Conservation (phyloP, 1,140 invertebrate species). For the Procambarus virginalis region DNA sequence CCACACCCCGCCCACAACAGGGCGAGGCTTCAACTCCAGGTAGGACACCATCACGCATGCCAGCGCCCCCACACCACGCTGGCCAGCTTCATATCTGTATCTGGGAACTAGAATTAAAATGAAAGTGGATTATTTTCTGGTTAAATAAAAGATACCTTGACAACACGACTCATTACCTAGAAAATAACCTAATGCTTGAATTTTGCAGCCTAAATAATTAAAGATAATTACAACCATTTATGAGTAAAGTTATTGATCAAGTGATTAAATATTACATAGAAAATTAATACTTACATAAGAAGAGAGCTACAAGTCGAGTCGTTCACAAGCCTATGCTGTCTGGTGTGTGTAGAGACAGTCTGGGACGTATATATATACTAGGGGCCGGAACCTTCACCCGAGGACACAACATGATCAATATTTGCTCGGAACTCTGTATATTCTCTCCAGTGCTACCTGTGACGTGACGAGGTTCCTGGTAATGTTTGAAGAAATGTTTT, state of each 20-base stretch:
- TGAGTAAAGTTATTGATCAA: too few relatives aligned
- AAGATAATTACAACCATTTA: too few relatives aligned
- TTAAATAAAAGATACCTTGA: not conserved
- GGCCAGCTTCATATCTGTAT: not conserved
- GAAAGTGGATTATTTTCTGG: not conserved
- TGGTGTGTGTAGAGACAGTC: not conserved
- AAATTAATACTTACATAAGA: not conserved
- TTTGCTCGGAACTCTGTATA: not conserved
- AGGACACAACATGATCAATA: not conserved
- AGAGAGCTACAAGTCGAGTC: not conserved
- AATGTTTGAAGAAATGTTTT: not conserved
- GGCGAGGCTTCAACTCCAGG: not conserved
- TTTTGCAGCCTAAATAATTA: too few relatives aligned
- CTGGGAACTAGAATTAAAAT: not conserved
- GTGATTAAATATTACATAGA: not conserved
- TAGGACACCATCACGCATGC: not conserved
- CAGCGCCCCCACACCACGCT: not conserved
- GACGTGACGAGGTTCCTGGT: not conserved
- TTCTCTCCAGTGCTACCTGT: not conserved
- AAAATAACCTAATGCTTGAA: not conserved
- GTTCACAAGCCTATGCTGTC: not conserved
- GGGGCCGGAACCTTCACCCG: not conserved
- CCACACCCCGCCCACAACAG: not conserved
- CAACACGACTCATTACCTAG: not conserved
- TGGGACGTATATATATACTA: not conserved